These are phyloP conservation scores for Cheilinus undulatus DNA, from an alignment of 2,113 vertebrate species.

Conservation along the genomic window DNA sequence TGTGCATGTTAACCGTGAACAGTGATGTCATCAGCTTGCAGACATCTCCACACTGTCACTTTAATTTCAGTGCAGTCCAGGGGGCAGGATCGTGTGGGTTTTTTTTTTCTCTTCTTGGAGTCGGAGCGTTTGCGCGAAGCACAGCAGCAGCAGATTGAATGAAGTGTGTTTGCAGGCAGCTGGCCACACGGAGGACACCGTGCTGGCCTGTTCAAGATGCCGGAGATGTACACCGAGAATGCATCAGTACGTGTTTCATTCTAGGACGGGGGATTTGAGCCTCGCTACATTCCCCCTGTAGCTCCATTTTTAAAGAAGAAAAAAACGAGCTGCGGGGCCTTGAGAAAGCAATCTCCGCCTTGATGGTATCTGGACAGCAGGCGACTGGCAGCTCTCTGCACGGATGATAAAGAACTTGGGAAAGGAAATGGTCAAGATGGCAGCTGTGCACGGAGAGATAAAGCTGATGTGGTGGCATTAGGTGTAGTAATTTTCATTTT, in stretches of 20 bases:
- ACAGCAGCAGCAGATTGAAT: constrained; percentile 55
- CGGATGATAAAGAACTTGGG: constrained; percentile 82
- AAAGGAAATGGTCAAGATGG: constrained; percentile 91
- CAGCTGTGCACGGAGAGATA: constrained; percentile 86
- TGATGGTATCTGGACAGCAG: constrained; percentile 51
- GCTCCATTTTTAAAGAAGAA: not conserved
- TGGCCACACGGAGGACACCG: constrained; percentile 38
- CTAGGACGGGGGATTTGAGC: constrained; percentile 23
- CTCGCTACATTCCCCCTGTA: constrained; percentile 9
- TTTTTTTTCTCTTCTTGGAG: constrained; percentile 27
- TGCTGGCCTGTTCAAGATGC: constrained; percentile 21
- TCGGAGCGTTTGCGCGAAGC: constrained; percentile 58
- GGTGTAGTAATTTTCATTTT: constrained; percentile 10
- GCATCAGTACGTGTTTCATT: not conserved
- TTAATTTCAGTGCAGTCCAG: constrained; percentile 77
- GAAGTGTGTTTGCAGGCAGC: constrained; percentile 55
- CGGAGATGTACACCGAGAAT: constrained; percentile 6
- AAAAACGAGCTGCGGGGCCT: constrained; percentile 45
- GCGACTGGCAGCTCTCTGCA: constrained; percentile 51
- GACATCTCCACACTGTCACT: constrained; percentile 74
- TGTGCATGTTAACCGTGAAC: not conserved
- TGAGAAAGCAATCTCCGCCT: constrained; percentile 54
- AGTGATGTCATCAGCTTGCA: constrained; percentile 59
- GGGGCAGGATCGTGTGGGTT: constrained; percentile 80
- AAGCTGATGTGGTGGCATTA: constrained; percentile 80